A percentile compares a stretch with the other conserved stretches of the same genome.
These are phyloP conservation scores for Tenthredo distinguenda DNA, from an alignment of 2,888 invertebrate genomes.

Conservation along the genomic window DNA sequence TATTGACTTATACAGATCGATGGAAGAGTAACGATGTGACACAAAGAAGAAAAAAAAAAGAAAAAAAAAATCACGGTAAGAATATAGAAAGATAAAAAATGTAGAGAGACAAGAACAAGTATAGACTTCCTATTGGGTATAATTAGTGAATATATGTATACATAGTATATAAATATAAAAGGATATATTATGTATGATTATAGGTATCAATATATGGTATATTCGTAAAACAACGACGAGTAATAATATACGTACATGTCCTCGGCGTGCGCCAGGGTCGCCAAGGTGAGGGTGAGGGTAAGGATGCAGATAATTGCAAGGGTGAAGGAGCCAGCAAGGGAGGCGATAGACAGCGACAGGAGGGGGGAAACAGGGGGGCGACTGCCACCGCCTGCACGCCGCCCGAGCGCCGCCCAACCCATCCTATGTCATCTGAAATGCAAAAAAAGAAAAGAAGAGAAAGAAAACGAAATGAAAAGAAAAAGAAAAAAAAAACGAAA, in stretches of 20 bases:
- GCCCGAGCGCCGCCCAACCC: slow-evolving; percentile 93
- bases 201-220: slow-evolving; percentile 68
- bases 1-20: too few species aligned
- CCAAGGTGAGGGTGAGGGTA: slow-evolving; percentile 74
- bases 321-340: slow-evolving; percentile 75
- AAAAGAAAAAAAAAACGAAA: not conserved
- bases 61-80: too few species aligned
- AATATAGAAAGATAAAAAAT: not conserved
- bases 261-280: slow-evolving; percentile 74
- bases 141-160: not conserved
- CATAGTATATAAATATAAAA: not conserved
- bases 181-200: not conserved
- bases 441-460: slow-evolving; percentile 60
- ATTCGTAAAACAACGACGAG: not conserved
- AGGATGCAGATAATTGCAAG: slow-evolving; percentile 73
- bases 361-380: slow-evolving; percentile 73
- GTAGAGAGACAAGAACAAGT: not conserved
- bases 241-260: slow-evolving; percentile 75
- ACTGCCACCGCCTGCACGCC: slow-evolving; percentile 80
- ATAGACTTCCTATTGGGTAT: not conserved
- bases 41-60: too few species aligned
- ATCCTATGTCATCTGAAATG: slow-evolving; percentile 94
- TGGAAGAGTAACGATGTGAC: too few species aligned
- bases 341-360: slow-evolving; percentile 77
- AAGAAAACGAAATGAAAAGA: not conserved